Evolutionary conservation across 2,797 vertebrate species (phyloP).

Genomic region (Micrastur ruficollis): DNA sequence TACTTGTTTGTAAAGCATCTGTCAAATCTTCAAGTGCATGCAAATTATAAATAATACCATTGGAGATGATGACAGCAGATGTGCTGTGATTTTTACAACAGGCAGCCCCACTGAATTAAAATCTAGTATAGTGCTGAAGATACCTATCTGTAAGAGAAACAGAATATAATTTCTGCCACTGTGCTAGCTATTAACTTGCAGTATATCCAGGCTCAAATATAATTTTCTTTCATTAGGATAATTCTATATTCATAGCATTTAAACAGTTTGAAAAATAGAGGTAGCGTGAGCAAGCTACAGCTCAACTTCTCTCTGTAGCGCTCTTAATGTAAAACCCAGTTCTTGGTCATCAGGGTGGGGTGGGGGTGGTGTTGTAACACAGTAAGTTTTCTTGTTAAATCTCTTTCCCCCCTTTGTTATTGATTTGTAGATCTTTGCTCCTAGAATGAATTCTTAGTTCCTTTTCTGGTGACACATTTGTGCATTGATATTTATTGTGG

Average conservation of each 20-base stretch:
- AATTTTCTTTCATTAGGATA: not conserved
- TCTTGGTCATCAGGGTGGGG: rapidly evolving
- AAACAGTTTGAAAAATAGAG: not conserved
- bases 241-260: not conserved
- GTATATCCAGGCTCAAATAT: not conserved
- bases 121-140: not conserved
- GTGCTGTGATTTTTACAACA: not conserved
- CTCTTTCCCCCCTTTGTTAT: not conserved
- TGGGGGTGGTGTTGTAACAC: not conserved
- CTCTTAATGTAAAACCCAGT: not conserved
- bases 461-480: constrained; percentile 23
- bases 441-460: constrained; percentile 4
- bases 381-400: not conserved
- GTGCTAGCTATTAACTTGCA: not conserved
- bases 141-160: not conserved
- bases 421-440: constrained; percentile 31
- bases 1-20: not conserved
- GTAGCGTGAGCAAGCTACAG: not conserved
- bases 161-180: not conserved
- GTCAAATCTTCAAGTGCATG: not conserved
- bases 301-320: not conserved
- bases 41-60: not conserved
- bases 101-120: not conserved
- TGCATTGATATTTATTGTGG: constrained; percentile 42
- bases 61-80: not conserved